Evolutionary conservation across 2,888 invertebrate species (phyloP).

Genomic region (Ophonus ardosiacus): DNA sequence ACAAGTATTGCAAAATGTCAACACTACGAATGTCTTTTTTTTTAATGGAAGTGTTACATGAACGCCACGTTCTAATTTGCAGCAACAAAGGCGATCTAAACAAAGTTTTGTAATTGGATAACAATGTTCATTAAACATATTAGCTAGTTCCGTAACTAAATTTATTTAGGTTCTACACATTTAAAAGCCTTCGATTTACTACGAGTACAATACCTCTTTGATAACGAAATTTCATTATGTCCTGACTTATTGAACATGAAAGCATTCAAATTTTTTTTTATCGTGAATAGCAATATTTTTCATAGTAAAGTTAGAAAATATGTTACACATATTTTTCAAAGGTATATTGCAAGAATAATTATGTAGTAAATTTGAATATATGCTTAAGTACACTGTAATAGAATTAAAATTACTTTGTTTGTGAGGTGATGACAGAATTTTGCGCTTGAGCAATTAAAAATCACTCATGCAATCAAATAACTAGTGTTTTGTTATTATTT

Average conservation of each 20-base stretch:
- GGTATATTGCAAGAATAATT: too few relatives aligned
- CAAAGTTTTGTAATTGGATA: slow-evolving; percentile 11
- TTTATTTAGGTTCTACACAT: slow-evolving; percentile 14
- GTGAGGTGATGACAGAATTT: too few relatives aligned
- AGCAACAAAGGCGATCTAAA: background rate
- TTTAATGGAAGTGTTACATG: background rate
- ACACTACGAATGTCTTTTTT: background rate
- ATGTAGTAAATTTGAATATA: too few relatives aligned
- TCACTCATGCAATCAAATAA: too few relatives aligned
- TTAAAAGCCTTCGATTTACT: background rate
- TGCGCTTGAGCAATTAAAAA: too few relatives aligned
- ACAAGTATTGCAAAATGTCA: background rate
- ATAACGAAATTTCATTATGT: background rate
- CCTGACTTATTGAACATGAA: background rate
- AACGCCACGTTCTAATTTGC: background rate
- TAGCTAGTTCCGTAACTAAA: slow-evolving; percentile 17
- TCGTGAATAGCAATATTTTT: too few relatives aligned
- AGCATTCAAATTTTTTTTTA: too few relatives aligned
- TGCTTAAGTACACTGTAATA: too few relatives aligned
- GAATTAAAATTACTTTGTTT: too few relatives aligned
- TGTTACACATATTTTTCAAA: too few relatives aligned
- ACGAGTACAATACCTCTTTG: background rate
- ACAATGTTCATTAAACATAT: background rate
- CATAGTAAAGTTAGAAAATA: too few relatives aligned
- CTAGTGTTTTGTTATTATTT: too few relatives aligned